phyloP scores from a whole-genome alignment of 2,113 vertebrate species.

The Pomatostomus ruficeps region DNA sequence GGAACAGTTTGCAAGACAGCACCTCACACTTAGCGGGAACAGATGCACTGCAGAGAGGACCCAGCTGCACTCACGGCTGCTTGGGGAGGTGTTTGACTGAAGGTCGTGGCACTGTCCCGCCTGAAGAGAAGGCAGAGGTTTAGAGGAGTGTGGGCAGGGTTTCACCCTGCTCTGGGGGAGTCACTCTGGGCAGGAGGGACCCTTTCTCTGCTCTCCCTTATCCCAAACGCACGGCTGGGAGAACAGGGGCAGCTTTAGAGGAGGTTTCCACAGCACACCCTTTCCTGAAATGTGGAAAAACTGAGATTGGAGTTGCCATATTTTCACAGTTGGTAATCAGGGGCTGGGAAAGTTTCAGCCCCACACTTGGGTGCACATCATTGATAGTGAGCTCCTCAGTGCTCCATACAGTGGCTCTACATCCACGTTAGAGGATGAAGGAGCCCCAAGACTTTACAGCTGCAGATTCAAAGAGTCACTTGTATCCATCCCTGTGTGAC shows the following conservation, averaged over 20 bases:
- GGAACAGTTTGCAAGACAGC: background rate
- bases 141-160: background rate
- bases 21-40: background rate
- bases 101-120: background rate
- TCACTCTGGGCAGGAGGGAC: background rate
- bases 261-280: background rate
- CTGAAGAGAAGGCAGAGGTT: background rate
- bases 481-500: no score
- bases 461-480: background rate
- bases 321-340: background rate
- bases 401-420: background rate
- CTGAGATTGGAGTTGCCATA: background rate
- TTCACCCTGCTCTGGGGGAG: fast-evolving
- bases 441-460: fast-evolving
- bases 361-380: background rate
- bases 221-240: fast-evolving
- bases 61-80: background rate
- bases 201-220: background rate
- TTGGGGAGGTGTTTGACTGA: background rate
- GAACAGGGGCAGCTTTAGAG: background rate
- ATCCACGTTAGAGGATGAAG: background rate
- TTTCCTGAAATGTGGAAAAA: background rate
- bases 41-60: background rate
- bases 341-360: background rate
- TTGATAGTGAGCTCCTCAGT: background rate